Base-by-base conservation (phyloP, 92 coral and sea anemone species). In the Pocillopora meandrina region DNA sequence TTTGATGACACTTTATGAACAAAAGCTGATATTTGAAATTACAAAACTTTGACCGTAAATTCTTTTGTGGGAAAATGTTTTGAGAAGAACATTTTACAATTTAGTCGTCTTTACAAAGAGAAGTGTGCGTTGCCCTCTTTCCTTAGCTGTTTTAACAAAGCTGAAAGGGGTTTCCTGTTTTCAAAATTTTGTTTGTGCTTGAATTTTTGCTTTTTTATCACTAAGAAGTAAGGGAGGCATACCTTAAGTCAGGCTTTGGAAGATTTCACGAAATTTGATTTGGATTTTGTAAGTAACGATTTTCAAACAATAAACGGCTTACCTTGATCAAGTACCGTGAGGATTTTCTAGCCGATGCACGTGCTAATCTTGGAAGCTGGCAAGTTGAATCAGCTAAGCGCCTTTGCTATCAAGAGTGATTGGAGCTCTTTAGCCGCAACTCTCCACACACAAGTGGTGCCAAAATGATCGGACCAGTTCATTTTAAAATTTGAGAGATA, bases 381-480 rank as follows among this genome's bases (percentile, higher is more conserved):
- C 74, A 34, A 3, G 52, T 42, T 42, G 52, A 17, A 16, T 16
- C 14, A 20, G 36, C 11, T 57, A 59, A 81, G 77, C 77, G 76
- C 56, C 33, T 58, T 81, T 58, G 19, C 49, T 68, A 65, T 81
- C 57, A 59, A 57, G 66, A 14, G 65, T 19, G 85, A 70, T 81
- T 77, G 52, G 77, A 81, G 85, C 60, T 70, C 77, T 71, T 81
- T 34, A 81, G 67, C 55, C 20, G 59, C 23, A 81, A 77, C 85
- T 70, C 85, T 81, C 61, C 77, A 81, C 63, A 35, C 61, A 81
- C 59, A 81, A 81, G 85, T 81, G 85, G 26, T 58, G 77, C 23
- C 59, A 59, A 65, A 69, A 59, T 71, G 68, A 71, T 58, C 16
- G 35, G 68, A 18, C 47, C 77, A 11, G 85, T 42, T 59, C 77